A percentile compares a stretch with the other conserved stretches of the same genome.
Evolutionary conservation across 2,113 vertebrate genomes (phyloP).

Genomic region (Pterophyllum scalare): DNA sequence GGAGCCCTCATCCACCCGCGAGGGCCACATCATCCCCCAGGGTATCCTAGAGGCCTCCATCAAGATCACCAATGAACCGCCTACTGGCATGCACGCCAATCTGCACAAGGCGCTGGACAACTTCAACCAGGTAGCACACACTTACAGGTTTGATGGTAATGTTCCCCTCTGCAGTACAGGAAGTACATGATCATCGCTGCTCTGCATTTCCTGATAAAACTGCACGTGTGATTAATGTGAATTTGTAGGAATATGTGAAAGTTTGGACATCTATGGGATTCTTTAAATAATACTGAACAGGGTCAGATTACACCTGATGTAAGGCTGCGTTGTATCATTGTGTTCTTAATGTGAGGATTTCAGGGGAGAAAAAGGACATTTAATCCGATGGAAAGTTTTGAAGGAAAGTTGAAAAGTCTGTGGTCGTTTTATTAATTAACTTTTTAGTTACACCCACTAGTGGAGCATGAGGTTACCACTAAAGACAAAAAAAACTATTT

Average conservation of each 20-base stretch:
- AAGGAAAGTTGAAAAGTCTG: neutral
- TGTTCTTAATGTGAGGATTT: neutral
- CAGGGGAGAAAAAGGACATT: neutral
- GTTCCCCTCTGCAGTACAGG: neutral
- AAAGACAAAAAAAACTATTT: neutral
- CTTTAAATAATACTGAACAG: too few species aligned
- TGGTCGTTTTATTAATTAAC: neutral
- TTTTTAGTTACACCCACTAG: neutral
- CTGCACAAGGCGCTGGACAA: conserved; percentile 96
- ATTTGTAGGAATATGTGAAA: neutral
- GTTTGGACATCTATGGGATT: neutral
- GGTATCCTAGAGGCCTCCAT: conserved; percentile 95
- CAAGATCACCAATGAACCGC: conserved; percentile 94
- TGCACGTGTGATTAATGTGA: too few species aligned
- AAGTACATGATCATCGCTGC: too few species aligned
- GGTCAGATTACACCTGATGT: neutral
- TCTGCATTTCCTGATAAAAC: too few species aligned
- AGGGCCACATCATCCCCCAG: conserved; percentile 91
- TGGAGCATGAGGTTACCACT: neutral
- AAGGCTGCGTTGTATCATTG: neutral
- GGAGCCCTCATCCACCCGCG: conserved; percentile 85
- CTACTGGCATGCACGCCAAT: conserved; percentile 91
- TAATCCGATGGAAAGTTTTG: neutral
- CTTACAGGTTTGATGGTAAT: neutral
- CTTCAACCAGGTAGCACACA: conserved; percentile 92